phyloP scores from a whole-genome alignment of 2,888 invertebrate genomes.

The Tanypteryx hageni region DNA sequence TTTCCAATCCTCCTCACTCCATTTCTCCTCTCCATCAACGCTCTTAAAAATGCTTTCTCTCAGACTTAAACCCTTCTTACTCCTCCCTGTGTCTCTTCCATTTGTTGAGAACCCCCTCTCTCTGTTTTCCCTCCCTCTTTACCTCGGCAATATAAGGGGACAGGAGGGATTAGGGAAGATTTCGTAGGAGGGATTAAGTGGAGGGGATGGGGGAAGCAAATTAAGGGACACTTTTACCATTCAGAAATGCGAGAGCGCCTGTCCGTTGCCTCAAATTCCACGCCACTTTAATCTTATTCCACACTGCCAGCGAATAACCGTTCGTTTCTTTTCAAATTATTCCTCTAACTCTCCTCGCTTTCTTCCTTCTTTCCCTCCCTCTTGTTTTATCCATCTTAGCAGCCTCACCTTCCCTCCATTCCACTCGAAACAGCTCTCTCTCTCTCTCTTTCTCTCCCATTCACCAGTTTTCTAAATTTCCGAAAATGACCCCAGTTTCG shows the following conservation, averaged over 20 bases:
- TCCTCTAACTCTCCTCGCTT: neutral
- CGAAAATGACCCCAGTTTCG: neutral
- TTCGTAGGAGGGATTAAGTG: neutral
- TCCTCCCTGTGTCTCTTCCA: neutral
- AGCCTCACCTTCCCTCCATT: neutral
- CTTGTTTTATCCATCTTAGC: no score
- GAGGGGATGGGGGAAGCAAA: neutral
- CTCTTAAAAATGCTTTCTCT: neutral
- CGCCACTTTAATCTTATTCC: neutral
- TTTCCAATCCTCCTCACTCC: neutral
- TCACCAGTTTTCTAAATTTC: neutral
- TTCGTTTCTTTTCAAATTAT: neutral
- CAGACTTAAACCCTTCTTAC: neutral
- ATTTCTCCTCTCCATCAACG: neutral
- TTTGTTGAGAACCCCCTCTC: neutral
- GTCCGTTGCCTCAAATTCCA: neutral
- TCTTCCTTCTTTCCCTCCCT: neutral
- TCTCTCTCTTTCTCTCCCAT: neutral
- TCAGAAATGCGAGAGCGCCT: slow-evolving; percentile 8
- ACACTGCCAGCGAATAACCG: neutral
- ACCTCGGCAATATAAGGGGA: neutral
- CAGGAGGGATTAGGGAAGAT: neutral
- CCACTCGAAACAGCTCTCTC: neutral
- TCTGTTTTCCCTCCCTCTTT: neutral
- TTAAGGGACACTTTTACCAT: slow-evolving; percentile 19